phyloP scores from a whole-genome alignment of 2,888 invertebrate species.

The Agrilus cyanescens region DNA sequence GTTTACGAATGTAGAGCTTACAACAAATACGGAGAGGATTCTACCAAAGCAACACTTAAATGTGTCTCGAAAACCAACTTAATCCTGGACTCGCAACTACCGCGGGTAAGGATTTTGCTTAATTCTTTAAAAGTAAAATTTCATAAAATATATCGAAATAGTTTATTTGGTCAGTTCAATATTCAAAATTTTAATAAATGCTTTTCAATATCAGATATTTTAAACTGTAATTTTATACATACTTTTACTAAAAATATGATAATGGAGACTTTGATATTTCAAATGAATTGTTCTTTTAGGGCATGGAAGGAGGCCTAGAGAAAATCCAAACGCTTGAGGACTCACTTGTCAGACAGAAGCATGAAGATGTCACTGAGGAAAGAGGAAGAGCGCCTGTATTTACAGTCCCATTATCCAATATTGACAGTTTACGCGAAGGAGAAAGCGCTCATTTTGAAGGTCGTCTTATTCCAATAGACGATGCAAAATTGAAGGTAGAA shows the following conservation, averaged over 20 bases:
- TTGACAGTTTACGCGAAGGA: constrained; percentile 78
- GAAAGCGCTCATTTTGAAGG: constrained; percentile 89
- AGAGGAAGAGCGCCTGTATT: constrained; percentile 81
- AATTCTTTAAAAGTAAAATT: background rate
- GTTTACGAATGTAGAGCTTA: constrained; percentile 87
- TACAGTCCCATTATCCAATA: constrained; percentile 76
- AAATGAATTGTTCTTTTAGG: constrained; percentile 37
- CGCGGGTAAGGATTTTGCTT: constrained; percentile 49
- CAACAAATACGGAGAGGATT: constrained; percentile 82
- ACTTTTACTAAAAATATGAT: no score
- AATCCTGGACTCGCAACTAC: constrained; percentile 85
- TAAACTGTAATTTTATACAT: background rate
- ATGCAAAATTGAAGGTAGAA: constrained; percentile 73
- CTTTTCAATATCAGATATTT: background rate
- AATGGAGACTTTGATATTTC: no score
- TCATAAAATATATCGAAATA: background rate
- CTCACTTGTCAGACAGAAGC: constrained; percentile 65
- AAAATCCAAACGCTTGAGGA: constrained; percentile 89
- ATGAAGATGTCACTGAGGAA: constrained; percentile 60
- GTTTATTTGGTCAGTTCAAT: background rate
- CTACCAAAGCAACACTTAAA: constrained; percentile 72
- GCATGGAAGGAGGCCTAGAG: constrained; percentile 91
- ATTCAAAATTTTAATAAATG: background rate
- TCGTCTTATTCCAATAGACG: constrained; percentile 77
- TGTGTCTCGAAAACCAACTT: constrained; percentile 82